These are phyloP conservation scores for Zhengitettix transpicula DNA, from an alignment of 2,888 invertebrate species.

Conservation along the genomic window DNA sequence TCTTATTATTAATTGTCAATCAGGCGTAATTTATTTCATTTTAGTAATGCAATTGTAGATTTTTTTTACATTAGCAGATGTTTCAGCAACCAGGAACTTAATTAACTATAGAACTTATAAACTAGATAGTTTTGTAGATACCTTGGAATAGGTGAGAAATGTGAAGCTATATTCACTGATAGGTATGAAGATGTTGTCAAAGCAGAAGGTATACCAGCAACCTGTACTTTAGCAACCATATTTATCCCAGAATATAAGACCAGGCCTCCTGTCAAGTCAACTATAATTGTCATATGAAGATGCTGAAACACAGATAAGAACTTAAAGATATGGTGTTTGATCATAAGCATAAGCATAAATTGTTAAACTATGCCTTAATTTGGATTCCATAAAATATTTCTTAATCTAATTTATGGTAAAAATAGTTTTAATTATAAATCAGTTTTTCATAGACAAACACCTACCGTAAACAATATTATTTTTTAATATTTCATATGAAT, in stretches of 20 bases:
- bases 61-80: neutral
- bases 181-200: conserved; percentile 33
- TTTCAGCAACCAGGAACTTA: neutral
- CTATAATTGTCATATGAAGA: conserved; percentile 65
- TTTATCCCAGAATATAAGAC: conserved; percentile 69
- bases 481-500: too few species aligned
- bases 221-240: conserved; percentile 69
- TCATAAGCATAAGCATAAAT: too few species aligned
- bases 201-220: conserved; percentile 50
- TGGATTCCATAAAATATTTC: too few species aligned
- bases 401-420: too few species aligned
- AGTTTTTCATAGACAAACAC: too few species aligned
- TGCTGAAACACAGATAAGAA: conserved; percentile 23
- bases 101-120: conserved; percentile 1
- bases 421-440: too few species aligned
- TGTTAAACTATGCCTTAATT: too few species aligned
- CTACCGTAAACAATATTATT: too few species aligned
- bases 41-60: too few species aligned
- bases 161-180: conserved; percentile 23
- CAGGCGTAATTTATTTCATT: too few species aligned
- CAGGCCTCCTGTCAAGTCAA: conserved; percentile 64
- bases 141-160: conserved; percentile 38
- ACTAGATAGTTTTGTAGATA: conserved; percentile 14
- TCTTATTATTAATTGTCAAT: too few species aligned
- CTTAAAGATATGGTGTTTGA: too few species aligned